Percentiles rank a stretch among this genome's conserved stretches.
Conservation (phyloP, 2,797 vertebrate species). For the Cercopithecus petaurista region DNA sequence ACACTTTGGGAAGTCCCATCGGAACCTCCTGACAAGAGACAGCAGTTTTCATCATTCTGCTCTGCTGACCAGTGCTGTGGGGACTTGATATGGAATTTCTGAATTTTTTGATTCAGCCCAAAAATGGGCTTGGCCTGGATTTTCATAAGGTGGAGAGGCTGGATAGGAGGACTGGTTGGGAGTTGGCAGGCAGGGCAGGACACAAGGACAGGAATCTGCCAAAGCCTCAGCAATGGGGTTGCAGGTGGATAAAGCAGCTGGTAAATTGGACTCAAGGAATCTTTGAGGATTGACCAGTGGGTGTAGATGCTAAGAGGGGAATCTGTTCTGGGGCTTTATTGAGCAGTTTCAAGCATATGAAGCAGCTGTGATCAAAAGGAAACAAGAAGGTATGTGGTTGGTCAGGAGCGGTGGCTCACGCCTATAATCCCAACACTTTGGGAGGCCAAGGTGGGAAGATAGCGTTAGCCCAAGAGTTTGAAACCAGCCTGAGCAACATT, state of each 20-base stretch:
- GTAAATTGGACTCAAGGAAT: not conserved
- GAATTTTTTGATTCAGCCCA: constrained; percentile 44
- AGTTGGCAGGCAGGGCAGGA: not conserved
- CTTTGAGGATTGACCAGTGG: not conserved
- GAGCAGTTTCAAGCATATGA: not conserved
- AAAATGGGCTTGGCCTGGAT: constrained; percentile 55
- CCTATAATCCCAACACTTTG: not conserved
- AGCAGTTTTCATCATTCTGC: not conserved
- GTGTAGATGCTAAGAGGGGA: not conserved
- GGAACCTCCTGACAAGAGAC: not conserved
- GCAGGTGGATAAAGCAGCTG: constrained; percentile 57
- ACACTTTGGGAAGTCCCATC: not conserved
- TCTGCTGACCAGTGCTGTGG: not conserved
- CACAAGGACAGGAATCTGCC: not conserved
- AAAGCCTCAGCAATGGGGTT: not conserved
- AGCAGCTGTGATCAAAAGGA: not conserved
- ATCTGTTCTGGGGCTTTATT: not conserved
- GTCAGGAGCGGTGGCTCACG: not conserved
- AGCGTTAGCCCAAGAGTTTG: not conserved
- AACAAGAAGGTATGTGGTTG: not conserved
- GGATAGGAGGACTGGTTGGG: not conserved
- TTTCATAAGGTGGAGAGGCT: not conserved
- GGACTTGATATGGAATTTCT: not conserved
- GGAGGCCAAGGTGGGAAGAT: not conserved
- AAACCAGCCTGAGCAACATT: not conserved